Percentiles rank a stretch among this genome's conserved stretches.
Evolutionary conservation across 2,888 invertebrate genomes (phyloP).

Genomic region (Eristalis arbustorum): DNA sequence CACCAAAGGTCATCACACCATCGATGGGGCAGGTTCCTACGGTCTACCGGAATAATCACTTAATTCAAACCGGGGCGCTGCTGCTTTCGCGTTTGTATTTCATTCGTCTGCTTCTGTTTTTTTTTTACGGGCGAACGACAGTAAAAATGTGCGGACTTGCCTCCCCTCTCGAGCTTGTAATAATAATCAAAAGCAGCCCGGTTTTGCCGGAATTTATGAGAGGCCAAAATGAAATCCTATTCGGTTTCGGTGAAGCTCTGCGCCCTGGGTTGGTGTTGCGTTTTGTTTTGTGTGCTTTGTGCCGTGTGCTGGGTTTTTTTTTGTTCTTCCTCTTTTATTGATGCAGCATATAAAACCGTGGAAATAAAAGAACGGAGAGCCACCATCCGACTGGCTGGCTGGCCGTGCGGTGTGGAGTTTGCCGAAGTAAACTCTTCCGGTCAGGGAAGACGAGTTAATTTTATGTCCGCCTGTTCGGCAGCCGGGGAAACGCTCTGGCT

Average conservation of each 20-base stretch:
- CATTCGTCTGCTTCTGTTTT: background rate
- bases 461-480: constrained; percentile 24
- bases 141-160: constrained; percentile 15
- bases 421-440: constrained; percentile 49
- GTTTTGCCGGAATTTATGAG: constrained; percentile 36
- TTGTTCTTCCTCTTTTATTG: constrained; percentile 30
- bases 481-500: constrained; percentile 10
- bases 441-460: constrained; percentile 57
- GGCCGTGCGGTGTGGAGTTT: background rate
- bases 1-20: constrained; percentile 5
- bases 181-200: constrained; percentile 40
- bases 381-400: background rate
- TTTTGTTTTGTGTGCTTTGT: too few species aligned
- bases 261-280: background rate
- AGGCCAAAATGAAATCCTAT: constrained; percentile 9
- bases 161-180: constrained; percentile 10
- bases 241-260: background rate
- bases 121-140: constrained; percentile 19
- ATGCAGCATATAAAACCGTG: constrained; percentile 42
- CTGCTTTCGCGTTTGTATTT: background rate
- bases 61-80: constrained; percentile 6
- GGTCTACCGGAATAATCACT: constrained; percentile 37
- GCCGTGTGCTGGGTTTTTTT: background rate
- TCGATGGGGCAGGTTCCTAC: too few species aligned
- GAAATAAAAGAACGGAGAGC: background rate